Conservation (phyloP, 2,113 vertebrate species). For the Orycteropus afer region DNA sequence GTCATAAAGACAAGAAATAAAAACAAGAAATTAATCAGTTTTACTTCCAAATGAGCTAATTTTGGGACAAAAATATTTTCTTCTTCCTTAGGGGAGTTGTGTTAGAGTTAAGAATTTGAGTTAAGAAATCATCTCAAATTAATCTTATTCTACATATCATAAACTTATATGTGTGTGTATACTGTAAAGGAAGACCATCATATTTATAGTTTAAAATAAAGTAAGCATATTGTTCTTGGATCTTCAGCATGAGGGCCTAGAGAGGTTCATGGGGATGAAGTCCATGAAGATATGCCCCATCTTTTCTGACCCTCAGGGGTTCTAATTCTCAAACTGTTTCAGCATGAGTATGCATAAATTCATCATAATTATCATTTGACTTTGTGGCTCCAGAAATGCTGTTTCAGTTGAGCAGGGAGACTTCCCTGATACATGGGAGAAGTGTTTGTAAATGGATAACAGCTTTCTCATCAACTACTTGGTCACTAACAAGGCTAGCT, state of each 20-base stretch:
- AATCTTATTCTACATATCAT: no score
- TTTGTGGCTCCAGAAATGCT: neutral
- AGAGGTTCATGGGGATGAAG: neutral
- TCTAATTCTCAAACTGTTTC: no score
- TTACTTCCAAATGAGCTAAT: neutral
- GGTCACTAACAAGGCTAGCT: slow-evolving; percentile 93
- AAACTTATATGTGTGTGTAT: neutral
- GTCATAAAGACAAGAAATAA: neutral
- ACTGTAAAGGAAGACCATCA: neutral
- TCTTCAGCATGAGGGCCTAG: neutral
- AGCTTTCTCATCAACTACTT: slow-evolving; percentile 94
- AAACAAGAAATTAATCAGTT: neutral
- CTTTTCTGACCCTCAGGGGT: accelerated
- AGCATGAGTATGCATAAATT: accelerated
- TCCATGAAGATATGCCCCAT: no score
- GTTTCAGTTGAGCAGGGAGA: slow-evolving; percentile 89
- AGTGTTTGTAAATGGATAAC: slow-evolving; percentile 93
- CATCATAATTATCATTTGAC: neutral
- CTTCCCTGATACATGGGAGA: slow-evolving; percentile 93
- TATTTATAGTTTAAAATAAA: neutral
- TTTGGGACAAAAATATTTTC: neutral
- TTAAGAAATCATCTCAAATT: neutral
- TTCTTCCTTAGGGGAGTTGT: neutral
- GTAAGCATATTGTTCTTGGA: neutral
- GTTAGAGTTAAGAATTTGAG: accelerated